Evolutionary conservation across 1,140 invertebrate species (phyloP), one percentile per base, ranked within the genome.

Genomic region (Drosophila nannoptera): DNA sequence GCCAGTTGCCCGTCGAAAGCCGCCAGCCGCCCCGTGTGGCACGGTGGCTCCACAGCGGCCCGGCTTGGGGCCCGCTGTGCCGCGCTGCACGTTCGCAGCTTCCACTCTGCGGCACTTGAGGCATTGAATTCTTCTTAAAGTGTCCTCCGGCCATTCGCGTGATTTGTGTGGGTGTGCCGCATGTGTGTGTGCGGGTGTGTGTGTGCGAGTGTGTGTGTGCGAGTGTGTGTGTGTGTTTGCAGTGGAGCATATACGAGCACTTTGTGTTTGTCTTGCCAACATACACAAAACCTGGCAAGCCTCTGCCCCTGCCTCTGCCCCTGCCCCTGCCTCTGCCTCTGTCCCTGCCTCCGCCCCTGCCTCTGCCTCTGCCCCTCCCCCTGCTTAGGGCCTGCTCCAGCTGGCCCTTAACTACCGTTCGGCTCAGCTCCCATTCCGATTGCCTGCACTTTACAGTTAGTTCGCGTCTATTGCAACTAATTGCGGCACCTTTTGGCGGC

Each of bases 51-150:
- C 49, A 33, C 33, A 45, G 55, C 8, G 33, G 16, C 31, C 49
- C 32, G 53, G 46, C 45, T 56, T 8, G n/a, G n/a, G 6, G 40
- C 59, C 46, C 58, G 22, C 22, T 22, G 22, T 22, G 22, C 45
- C 46, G 11, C 45, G 42, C 49, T 65, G 62, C 54, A 56, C 46
- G 40, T 33, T 58, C 14, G 9, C 54, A 35, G 40, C 64, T 50
- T 53, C 49, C 50, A 68, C 33, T 59, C 22, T 22, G 22, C 65
- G 55, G 46, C 12, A 68, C 87, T 69, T 36, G 16, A 53, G 68
- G 87, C 78, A 36, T 68, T 74, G 76, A 74, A 87, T 88, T 89
- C 86, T 87, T 89, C 87, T 87, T 82, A 81, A 89, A 83, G 74
- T 77, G 66, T 53, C 87, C 71, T 55, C 22, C 52, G 80, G 87